Evolutionary conservation across 2,113 vertebrate genomes (phyloP).

Genomic region (Saimiri boliviensis): DNA sequence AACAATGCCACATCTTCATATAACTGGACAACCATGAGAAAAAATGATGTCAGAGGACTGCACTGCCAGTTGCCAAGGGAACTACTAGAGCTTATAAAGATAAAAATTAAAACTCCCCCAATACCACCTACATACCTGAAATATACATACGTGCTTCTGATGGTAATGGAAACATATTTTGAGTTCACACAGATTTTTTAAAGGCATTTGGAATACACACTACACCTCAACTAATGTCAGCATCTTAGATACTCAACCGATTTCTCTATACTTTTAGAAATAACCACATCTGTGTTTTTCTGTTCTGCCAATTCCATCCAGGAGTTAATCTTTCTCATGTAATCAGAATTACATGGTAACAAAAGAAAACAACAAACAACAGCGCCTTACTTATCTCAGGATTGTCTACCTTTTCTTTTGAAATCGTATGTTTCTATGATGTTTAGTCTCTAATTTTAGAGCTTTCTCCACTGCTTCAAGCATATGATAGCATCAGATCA

Average conservation of each 20-base stretch:
- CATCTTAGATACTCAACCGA: constrained; percentile 20
- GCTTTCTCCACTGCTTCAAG: neutral
- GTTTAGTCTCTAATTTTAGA: neutral
- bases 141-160: neutral
- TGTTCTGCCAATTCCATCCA: neutral
- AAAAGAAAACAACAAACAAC: constrained; percentile 14
- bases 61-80: neutral
- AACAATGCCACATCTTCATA: neutral
- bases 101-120: neutral
- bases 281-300: neutral
- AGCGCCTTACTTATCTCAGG: neutral
- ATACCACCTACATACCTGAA: neutral
- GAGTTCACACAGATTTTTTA: neutral
- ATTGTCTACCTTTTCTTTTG: constrained; percentile 5
- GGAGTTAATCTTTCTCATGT: constrained; percentile 18
- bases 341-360: neutral
- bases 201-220: neutral
- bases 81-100: neutral
- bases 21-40: neutral
- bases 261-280: constrained; percentile 15
- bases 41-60: neutral
- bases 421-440: neutral
- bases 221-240: neutral
- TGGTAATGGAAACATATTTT: neutral
- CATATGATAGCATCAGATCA: neutral